These are phyloP conservation scores for Panagrolaimus sp. DNA, from an alignment of 1,140 invertebrate species.

Conservation along the genomic window DNA sequence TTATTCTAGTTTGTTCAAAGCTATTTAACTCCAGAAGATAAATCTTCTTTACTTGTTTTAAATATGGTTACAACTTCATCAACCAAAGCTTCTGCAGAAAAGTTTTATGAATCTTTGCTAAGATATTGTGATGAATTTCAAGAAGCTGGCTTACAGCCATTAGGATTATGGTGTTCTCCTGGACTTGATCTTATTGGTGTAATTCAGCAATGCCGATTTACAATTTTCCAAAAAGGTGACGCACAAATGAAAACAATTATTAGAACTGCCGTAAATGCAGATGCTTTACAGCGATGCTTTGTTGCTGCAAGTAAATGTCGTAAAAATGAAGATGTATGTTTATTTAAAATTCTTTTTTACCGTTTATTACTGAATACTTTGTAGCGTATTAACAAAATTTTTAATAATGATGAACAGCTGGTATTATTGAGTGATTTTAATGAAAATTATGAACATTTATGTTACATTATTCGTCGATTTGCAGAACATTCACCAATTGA, in stretches of 20 bases:
- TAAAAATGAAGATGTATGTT: neutral
- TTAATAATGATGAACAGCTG: too few species aligned
- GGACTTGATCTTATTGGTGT: neutral
- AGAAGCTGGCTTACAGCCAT: neutral
- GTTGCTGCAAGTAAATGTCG: neutral
- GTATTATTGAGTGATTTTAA: neutral
- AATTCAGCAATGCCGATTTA: neutral
- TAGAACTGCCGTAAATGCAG: neutral
- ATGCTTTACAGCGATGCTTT: neutral
- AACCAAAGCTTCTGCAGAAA: neutral
- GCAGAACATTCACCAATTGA: neutral
- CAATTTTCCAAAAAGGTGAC: neutral
- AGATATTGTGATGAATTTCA: slow-evolving; percentile 8
- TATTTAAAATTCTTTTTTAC: neutral
- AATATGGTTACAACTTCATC: too few species aligned
- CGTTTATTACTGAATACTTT: too few species aligned
- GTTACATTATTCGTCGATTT: slow-evolving; percentile 1
- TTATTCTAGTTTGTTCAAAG: too few species aligned
- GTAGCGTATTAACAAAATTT: too few species aligned
- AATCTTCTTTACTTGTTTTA: too few species aligned
- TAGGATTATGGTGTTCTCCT: neutral
- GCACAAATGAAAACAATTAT: slow-evolving; percentile 4
- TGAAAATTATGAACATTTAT: neutral
- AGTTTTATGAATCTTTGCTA: neutral
- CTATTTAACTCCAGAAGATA: too few species aligned